phyloP scores from a whole-genome alignment of 2,888 invertebrate species.

The Pseudoips prasinana region DNA sequence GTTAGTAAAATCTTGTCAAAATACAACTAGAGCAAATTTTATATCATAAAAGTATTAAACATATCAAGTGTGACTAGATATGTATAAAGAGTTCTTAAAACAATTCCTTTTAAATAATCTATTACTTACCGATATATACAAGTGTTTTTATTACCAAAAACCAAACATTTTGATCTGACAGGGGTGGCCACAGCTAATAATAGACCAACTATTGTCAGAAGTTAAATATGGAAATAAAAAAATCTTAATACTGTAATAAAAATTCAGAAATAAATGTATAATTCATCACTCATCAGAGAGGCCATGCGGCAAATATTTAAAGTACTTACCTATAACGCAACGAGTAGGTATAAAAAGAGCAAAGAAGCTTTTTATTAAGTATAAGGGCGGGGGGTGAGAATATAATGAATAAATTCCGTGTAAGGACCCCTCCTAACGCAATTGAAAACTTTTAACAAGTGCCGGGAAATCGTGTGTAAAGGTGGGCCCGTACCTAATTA shows the following conservation, averaged over 20 bases:
- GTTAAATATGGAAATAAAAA: slow-evolving; percentile 32
- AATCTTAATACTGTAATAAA: slow-evolving; percentile 53
- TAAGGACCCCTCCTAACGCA: slow-evolving; percentile 75
- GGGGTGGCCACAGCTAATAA: too few species aligned
- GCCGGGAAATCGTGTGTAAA: slow-evolving; percentile 80
- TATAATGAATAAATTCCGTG: slow-evolving; percentile 80
- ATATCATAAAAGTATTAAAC: too few species aligned
- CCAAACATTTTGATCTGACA: too few species aligned
- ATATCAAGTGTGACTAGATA: too few species aligned
- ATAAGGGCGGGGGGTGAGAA: slow-evolving; percentile 62
- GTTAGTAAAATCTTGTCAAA: too few species aligned
- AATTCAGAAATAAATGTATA: slow-evolving; percentile 67
- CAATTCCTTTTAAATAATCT: too few species aligned
- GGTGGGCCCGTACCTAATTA: slow-evolving; percentile 76
- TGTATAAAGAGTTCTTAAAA: too few species aligned
- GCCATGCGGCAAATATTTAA: slow-evolving; percentile 77
- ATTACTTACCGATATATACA: too few species aligned
- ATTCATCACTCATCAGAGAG: slow-evolving; percentile 71
- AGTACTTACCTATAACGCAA: slow-evolving; percentile 67
- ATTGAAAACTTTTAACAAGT: slow-evolving; percentile 83
- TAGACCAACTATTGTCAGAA: too few species aligned
- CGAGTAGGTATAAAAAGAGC: slow-evolving; percentile 63
- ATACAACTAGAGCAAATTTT: too few species aligned
- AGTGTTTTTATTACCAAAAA: too few species aligned
- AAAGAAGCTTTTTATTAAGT: slow-evolving; percentile 75